These are phyloP conservation scores for Hypomesus transpacificus DNA, from an alignment of 2,113 vertebrate genomes.

Conservation along the genomic window DNA sequence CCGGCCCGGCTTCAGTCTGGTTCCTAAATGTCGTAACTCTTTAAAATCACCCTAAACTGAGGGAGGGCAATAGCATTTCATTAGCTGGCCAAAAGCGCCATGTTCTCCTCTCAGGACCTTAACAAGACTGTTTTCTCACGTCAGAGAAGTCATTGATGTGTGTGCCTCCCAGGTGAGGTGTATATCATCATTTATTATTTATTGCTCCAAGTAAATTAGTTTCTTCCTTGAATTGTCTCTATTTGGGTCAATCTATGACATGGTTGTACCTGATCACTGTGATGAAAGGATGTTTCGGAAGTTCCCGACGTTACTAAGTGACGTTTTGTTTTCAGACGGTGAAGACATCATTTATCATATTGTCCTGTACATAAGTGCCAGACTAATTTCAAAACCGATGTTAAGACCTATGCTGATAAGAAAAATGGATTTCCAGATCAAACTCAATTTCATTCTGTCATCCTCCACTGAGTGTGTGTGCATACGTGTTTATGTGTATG, in stretches of 20 bases:
- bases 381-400: slow-evolving; percentile 17
- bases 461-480: slow-evolving; percentile 28
- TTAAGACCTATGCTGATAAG: slow-evolving; percentile 13
- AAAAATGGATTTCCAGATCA: slow-evolving; percentile 2
- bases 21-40: slow-evolving; percentile 56
- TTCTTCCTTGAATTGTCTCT: slow-evolving; percentile 48
- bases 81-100: slow-evolving; percentile 42
- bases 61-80: slow-evolving; percentile 42
- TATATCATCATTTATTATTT: slow-evolving; percentile 63
- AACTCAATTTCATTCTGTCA: slow-evolving; percentile 51
- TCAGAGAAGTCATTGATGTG: slow-evolving; percentile 63
- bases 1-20: slow-evolving; percentile 48
- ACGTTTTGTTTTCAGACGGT: too few relatives aligned
- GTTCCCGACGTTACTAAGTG: neutral
- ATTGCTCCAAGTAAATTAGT: slow-evolving; percentile 47
- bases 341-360: slow-evolving; percentile 10
- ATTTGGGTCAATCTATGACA: slow-evolving; percentile 39
- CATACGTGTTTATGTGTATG: slow-evolving; percentile 13
- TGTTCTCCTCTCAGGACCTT: slow-evolving; percentile 60
- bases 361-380: slow-evolving; percentile 1
- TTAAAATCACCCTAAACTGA: slow-evolving; percentile 56
- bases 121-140: slow-evolving; percentile 61
- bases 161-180: slow-evolving; percentile 59
- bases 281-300: slow-evolving; percentile 42
- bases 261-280: slow-evolving; percentile 53